Percentiles rank a stretch among this genome's conserved stretches.
These are phyloP conservation scores for Mimumesa dahlbomi DNA, from an alignment of 2,888 invertebrate genomes.

Conservation along the genomic window DNA sequence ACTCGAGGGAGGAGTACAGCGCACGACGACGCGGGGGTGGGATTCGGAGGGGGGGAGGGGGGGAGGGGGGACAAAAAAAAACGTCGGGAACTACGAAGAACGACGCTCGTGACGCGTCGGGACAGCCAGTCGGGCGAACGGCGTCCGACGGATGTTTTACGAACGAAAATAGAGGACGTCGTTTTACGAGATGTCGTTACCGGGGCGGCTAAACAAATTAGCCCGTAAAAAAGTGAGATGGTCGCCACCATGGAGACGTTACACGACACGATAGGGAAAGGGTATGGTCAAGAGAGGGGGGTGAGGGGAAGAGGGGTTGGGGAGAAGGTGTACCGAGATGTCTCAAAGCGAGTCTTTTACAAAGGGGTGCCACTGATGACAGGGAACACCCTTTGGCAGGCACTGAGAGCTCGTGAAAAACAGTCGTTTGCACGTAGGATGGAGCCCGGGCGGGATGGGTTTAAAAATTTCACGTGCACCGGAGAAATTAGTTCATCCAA, in stretches of 20 bases:
- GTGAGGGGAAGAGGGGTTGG: slow-evolving; percentile 1
- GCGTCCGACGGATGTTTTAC: slow-evolving; percentile 37
- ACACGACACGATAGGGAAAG: slow-evolving; percentile 4
- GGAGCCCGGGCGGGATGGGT: slow-evolving; percentile 16
- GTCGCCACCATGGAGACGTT: slow-evolving; percentile 18
- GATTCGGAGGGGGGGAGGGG: slow-evolving; percentile 33
- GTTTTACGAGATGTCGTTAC: slow-evolving; percentile 74
- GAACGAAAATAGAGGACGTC: slow-evolving; percentile 51
- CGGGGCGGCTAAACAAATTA: slow-evolving; percentile 74
- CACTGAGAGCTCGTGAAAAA: slow-evolving; percentile 31
- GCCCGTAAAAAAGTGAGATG: slow-evolving; percentile 63
- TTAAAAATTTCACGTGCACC: slow-evolving; percentile 66
- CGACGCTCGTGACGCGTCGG: slow-evolving; percentile 17
- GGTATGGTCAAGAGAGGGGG: slow-evolving; percentile 18
- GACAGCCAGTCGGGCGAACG: slow-evolving; percentile 20
- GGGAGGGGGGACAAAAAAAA: slow-evolving; percentile 8
- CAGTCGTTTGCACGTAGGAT: slow-evolving; percentile 5
- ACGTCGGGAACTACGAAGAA: slow-evolving; percentile 1
- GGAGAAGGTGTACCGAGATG: neutral
- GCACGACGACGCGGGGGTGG: no score
- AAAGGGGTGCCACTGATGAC: slow-evolving; percentile 37
- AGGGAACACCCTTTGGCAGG: slow-evolving; percentile 40
- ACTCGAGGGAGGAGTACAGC: slow-evolving; percentile 19
- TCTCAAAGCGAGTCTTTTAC: slow-evolving; percentile 26
- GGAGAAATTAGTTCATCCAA: slow-evolving; percentile 68